A percentile compares a stretch with the other conserved stretches of the same genome.
Conservation (phyloP, 2,113 vertebrate genomes). For the Chionomys nivalis region DNA sequence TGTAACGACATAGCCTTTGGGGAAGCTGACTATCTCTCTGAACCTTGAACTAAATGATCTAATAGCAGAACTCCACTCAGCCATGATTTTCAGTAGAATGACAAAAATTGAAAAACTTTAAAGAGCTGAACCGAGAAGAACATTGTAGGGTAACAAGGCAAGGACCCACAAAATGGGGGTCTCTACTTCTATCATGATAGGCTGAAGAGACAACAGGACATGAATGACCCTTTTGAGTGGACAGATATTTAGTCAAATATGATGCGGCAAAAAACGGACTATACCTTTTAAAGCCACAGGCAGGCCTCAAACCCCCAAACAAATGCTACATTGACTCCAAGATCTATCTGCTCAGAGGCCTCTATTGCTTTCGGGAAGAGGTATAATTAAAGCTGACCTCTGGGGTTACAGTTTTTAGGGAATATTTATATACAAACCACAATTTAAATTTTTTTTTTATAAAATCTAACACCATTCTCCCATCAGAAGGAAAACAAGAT, state of each 20-base stretch:
- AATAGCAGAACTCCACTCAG: slow-evolving; percentile 44
- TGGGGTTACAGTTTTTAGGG: slow-evolving; percentile 59
- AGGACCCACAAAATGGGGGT: slow-evolving; percentile 11
- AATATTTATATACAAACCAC: slow-evolving; percentile 14
- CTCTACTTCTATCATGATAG: slow-evolving; percentile 56
- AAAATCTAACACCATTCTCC: slow-evolving; percentile 42
- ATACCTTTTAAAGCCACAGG: slow-evolving; percentile 51
- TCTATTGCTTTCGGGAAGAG: slow-evolving; percentile 59
- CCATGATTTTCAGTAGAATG: slow-evolving; percentile 55
- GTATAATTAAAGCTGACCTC: slow-evolving; percentile 68
- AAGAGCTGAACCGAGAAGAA: not conserved
- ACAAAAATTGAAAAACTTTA: slow-evolving; percentile 18
- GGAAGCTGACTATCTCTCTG: slow-evolving; percentile 43
- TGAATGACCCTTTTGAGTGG: slow-evolving; percentile 76
- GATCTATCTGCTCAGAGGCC: not conserved
- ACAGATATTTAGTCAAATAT: slow-evolving; percentile 64
- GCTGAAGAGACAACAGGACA: slow-evolving; percentile 63
- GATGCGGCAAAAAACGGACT: slow-evolving; percentile 59
- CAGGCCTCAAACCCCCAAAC: slow-evolving; percentile 59
- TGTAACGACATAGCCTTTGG: not conserved
- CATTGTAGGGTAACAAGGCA: not conserved
- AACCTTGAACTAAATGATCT: slow-evolving; percentile 66
- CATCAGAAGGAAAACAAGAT: not conserved
- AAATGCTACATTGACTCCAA: slow-evolving; percentile 72
- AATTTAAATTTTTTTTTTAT: slow-evolving; percentile 52